Evolutionary conservation across 2,888 invertebrate species (phyloP).

Genomic region (Hypercompe scribonia): DNA sequence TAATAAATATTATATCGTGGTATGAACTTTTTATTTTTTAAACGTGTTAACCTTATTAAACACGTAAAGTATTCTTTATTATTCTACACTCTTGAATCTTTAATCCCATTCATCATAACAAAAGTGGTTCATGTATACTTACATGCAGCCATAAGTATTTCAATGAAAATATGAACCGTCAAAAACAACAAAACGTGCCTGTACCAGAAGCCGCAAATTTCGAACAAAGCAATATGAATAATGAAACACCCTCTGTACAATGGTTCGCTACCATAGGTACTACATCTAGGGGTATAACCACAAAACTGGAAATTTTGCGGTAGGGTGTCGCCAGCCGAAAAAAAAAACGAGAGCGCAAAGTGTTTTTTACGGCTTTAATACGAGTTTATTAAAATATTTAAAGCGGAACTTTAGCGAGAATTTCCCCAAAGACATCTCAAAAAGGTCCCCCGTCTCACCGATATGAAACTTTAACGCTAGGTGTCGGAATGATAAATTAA

Average conservation of each 20-base stretch:
- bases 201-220: constrained; percentile 71
- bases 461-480: constrained; percentile 72
- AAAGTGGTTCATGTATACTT: constrained; percentile 27
- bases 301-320: constrained; percentile 64
- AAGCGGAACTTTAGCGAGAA: constrained; percentile 81
- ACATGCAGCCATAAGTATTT: constrained; percentile 34
- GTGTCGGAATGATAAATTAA: constrained; percentile 82
- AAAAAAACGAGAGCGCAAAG: constrained; percentile 80
- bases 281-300: constrained; percentile 52
- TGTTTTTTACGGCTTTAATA: constrained; percentile 86
- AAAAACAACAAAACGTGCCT: constrained; percentile 75
- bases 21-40: too few relatives aligned
- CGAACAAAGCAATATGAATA: constrained; percentile 84
- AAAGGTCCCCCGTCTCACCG: constrained; percentile 71
- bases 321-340: constrained; percentile 66
- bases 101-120: constrained; percentile 24
- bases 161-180: constrained; percentile 65
- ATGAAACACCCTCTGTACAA: constrained; percentile 78
- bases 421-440: constrained; percentile 82
- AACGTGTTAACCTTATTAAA: neutral
- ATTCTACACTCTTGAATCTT: constrained; percentile 4
- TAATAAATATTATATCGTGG: neutral
- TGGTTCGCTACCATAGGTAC: constrained; percentile 54
- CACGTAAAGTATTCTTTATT: constrained; percentile 8
- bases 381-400: constrained; percentile 86